These are phyloP conservation scores for Brachystomella parvula DNA, from an alignment of 1,140 invertebrate species.

Conservation along the genomic window DNA sequence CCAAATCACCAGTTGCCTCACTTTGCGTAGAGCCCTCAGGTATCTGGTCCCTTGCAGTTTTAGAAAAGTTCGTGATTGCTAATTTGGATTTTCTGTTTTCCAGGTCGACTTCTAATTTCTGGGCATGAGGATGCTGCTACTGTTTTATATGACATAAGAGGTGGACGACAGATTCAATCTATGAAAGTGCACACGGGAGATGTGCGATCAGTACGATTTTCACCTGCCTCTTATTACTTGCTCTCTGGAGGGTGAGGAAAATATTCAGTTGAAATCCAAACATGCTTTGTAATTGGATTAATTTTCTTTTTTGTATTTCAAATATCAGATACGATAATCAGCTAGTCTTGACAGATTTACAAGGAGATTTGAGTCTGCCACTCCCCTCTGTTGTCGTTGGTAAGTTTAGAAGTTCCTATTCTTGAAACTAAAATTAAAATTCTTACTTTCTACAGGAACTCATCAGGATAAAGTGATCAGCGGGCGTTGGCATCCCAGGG, in stretches of 20 bases:
- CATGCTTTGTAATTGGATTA: not conserved
- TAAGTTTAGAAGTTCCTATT: too few relatives aligned
- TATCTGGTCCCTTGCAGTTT: conserved; percentile 66
- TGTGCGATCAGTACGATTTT: conserved; percentile 89
- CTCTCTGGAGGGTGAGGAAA: conserved; percentile 76
- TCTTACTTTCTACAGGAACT: too few relatives aligned
- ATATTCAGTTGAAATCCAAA: not conserved
- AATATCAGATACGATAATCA: conserved; percentile 74
- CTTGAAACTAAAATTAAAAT: too few relatives aligned
- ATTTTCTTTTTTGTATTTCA: conserved; percentile 37
- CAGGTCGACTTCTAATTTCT: conserved; percentile 79
- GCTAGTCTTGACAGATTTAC: conserved; percentile 85
- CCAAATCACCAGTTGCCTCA: conserved; percentile 74
- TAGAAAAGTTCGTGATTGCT: not conserved
- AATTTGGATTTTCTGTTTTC: conserved; percentile 16
- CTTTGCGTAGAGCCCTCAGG: conserved; percentile 94
- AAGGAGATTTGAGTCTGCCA: conserved; percentile 65
- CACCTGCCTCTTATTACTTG: conserved; percentile 93
- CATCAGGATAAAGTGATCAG: conserved; percentile 98
- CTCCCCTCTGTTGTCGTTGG: conserved; percentile 92
- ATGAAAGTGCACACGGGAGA: conserved; percentile 93
- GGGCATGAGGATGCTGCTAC: conserved; percentile 94
- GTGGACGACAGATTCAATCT: conserved; percentile 81
- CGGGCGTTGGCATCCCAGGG: conserved; percentile 92
- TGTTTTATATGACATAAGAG: conserved; percentile 88